These are phyloP conservation scores for Ptychadena robeensis DNA, from an alignment of 2,797 vertebrate genomes.

Conservation along the genomic window DNA sequence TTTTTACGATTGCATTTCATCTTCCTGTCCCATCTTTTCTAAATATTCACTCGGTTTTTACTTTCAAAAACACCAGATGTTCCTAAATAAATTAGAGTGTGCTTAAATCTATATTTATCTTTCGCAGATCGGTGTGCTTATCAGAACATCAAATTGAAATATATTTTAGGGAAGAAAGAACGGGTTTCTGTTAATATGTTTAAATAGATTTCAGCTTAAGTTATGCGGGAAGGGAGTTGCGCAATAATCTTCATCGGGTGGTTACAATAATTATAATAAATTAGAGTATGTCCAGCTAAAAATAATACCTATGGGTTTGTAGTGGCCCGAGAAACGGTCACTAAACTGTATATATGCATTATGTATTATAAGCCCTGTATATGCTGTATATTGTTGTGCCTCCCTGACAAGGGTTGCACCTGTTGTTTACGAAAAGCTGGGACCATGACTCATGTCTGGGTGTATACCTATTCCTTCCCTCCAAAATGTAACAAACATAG, in stretches of 20 bases:
- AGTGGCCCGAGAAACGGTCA: no score
- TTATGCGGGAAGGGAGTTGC: not conserved
- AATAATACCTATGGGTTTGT: no score
- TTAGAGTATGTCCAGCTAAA: no score
- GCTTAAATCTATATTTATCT: constrained; percentile 57
- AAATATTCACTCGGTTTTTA: constrained; percentile 31
- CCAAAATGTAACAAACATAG: no score
- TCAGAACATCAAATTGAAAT: constrained; percentile 30
- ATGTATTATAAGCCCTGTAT: no score
- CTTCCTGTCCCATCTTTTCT: constrained; percentile 33
- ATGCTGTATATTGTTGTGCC: no score
- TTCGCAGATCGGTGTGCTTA: constrained; percentile 9
- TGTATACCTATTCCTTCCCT: no score
- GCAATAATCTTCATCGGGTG: not conserved
- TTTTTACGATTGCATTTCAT: constrained; percentile 44
- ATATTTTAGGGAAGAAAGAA: constrained; percentile 23
- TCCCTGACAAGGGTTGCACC: no score
- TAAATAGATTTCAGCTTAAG: constrained; percentile 26
- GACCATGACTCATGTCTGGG: no score
- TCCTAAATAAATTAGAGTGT: constrained; percentile 36
- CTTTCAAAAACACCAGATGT: constrained; percentile 53
- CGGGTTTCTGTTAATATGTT: not conserved
- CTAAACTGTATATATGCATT: no score
- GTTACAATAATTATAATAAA: no score
- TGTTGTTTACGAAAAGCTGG: no score